Percentiles rank a stretch among this genome's conserved stretches.
These are phyloP conservation scores for Cassiopea andromeda DNA, from an alignment of 30 jellyfish, hydroid and myxozoan genomes.

Conservation along the genomic window DNA sequence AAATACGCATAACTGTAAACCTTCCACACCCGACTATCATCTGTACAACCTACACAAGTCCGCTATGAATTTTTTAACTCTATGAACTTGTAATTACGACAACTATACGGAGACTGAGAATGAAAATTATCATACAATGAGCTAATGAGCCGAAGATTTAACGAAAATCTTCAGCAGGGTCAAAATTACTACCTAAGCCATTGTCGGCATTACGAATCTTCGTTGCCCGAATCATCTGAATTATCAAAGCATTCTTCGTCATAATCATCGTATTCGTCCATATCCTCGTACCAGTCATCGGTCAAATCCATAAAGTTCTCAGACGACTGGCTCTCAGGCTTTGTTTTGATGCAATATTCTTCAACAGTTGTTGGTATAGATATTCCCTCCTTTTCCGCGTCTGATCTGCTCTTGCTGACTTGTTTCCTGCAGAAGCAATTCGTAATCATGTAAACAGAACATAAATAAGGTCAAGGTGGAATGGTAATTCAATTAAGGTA, in stretches of 20 bases:
- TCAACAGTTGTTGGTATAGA: constrained; percentile 87
- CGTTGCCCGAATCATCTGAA: constrained; percentile 96
- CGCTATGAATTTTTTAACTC: no score
- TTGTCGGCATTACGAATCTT: constrained; percentile 61
- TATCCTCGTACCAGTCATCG: constrained; percentile 98
- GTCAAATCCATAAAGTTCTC: constrained; percentile 83
- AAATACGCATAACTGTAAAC: no score
- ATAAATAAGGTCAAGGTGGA: no score
- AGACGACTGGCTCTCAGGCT: constrained; percentile 87
- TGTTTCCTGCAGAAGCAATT: constrained; percentile 70
- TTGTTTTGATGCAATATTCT: constrained; percentile 90
- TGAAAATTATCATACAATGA: no score
- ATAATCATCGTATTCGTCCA: constrained; percentile 87
- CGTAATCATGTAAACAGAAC: neutral
- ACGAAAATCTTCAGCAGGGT: neutral
- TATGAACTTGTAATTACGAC: no score
- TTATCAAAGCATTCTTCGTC: constrained; percentile 93
- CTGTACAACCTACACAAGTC: no score
- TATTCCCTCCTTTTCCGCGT: constrained; percentile 94
- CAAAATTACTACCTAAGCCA: constrained; percentile 19
- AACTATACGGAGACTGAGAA: no score
- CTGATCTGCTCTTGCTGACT: constrained; percentile 92
- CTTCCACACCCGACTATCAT: no score
- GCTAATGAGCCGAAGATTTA: no score
- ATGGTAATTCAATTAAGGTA: no score